Conservation (phyloP, 2,797 vertebrate species). For the Neopelma chrysocephalum region DNA sequence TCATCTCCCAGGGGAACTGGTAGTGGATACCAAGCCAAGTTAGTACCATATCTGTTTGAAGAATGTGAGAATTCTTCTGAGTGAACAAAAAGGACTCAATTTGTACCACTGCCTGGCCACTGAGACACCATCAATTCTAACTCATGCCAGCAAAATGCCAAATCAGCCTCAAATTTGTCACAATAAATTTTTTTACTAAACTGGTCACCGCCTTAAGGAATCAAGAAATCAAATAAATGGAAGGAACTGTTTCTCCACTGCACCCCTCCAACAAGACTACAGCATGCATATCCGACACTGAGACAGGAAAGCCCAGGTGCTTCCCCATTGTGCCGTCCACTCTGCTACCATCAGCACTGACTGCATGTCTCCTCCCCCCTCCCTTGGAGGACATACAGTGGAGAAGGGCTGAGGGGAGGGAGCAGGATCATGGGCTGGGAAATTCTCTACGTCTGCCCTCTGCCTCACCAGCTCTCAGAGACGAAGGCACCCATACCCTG, state of each 20-base stretch:
- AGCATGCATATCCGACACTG: neutral
- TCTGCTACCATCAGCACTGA: neutral
- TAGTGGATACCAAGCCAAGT: neutral
- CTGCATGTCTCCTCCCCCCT: neutral
- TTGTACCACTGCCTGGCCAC: neutral
- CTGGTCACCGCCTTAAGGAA: neutral
- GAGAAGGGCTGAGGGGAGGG: neutral
- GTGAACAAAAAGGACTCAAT: neutral
- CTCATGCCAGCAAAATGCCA: neutral
- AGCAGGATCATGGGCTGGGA: fast-evolving
- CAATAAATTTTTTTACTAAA: neutral
- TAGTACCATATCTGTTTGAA: neutral
- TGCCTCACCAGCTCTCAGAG: neutral
- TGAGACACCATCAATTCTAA: neutral
- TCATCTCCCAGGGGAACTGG: neutral
- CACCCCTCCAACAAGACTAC: neutral
- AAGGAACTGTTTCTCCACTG: neutral
- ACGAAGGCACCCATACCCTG: fast-evolving
- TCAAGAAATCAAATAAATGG: neutral
- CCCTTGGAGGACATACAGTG: neutral
- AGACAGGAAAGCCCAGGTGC: neutral
- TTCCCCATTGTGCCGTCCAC: neutral
- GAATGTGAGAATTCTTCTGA: neutral
- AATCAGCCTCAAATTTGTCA: neutral
- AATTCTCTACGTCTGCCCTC: neutral